Evolutionary conservation across 2,797 vertebrate species (phyloP).

Genomic region (Neostethus bicornis): DNA sequence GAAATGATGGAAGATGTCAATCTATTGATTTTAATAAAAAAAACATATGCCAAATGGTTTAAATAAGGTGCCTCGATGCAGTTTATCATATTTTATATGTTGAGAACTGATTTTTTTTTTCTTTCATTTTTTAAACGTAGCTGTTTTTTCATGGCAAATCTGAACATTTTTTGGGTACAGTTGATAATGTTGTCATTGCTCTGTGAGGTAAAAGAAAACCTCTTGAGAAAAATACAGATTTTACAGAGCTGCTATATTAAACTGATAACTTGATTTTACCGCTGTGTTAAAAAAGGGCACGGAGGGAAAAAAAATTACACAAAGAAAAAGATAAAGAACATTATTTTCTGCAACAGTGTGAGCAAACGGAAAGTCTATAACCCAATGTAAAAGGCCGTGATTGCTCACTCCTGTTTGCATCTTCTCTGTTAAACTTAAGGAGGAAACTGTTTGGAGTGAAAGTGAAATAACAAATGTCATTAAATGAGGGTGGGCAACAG

Average conservation of each 20-base stretch:
- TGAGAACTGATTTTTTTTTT: too few species aligned
- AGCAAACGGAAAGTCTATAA: conserved; percentile 56
- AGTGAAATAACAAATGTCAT: conserved; percentile 68
- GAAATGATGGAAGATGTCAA: too few species aligned
- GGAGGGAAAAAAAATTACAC: neutral
- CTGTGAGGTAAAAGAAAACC: neutral
- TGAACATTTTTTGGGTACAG: too few species aligned
- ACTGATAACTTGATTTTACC: conserved; percentile 20
- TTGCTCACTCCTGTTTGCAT: conserved; percentile 29
- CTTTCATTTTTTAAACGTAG: too few species aligned
- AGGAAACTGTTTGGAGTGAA: conserved; percentile 56
- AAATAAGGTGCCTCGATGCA: too few species aligned
- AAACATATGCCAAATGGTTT: too few species aligned
- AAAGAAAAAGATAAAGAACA: conserved; percentile 28
- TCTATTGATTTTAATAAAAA: too few species aligned
- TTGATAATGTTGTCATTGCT: neutral
- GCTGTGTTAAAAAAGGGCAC: conserved; percentile 5
- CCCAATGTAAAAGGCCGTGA: conserved; percentile 47
- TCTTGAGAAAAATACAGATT: neutral
- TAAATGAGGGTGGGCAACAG: conserved; percentile 53
- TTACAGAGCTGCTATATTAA: neutral
- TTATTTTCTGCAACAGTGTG: conserved; percentile 23
- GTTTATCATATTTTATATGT: too few species aligned
- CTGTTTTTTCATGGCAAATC: too few species aligned
- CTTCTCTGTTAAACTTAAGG: conserved; percentile 49